Evolutionary conservation across 2,113 vertebrate genomes (phyloP).

Genomic region (Potamarius usumacintae): DNA sequence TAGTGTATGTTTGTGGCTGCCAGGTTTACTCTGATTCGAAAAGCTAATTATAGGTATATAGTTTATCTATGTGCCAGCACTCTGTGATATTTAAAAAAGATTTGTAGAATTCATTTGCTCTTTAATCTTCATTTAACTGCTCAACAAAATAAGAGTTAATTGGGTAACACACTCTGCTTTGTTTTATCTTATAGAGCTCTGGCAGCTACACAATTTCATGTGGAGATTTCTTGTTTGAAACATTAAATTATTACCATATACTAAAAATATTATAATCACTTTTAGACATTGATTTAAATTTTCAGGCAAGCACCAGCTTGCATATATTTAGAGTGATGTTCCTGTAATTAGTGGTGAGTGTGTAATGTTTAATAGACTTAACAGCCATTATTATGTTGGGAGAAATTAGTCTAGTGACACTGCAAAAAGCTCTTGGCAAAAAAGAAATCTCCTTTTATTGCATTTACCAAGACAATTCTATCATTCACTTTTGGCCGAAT

Average conservation of each 20-base stretch:
- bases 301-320: background rate
- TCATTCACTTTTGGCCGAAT: background rate
- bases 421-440: background rate
- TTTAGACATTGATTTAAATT: conserved; percentile 10
- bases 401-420: conserved; percentile 17
- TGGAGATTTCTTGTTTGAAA: conserved; percentile 45
- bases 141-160: conserved; percentile 27
- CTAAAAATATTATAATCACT: conserved; percentile 17
- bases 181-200: conserved; percentile 37
- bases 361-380: conserved; percentile 13
- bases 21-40: conserved; percentile 2
- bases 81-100: conserved; percentile 15
- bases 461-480: conserved; percentile 9
- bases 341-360: background rate
- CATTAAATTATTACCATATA: conserved; percentile 43
- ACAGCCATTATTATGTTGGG: background rate
- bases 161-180: conserved; percentile 34
- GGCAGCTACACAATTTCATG: conserved; percentile 31
- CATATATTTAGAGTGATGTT: background rate
- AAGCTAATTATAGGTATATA: background rate
- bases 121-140: conserved; percentile 40
- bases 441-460: conserved; percentile 13
- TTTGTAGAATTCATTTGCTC: background rate
- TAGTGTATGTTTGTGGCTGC: background rate
- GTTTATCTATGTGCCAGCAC: conserved; percentile 6